Evolutionary conservation across 2,888 invertebrate genomes (phyloP).

Genomic region (Dioctria linearis): DNA sequence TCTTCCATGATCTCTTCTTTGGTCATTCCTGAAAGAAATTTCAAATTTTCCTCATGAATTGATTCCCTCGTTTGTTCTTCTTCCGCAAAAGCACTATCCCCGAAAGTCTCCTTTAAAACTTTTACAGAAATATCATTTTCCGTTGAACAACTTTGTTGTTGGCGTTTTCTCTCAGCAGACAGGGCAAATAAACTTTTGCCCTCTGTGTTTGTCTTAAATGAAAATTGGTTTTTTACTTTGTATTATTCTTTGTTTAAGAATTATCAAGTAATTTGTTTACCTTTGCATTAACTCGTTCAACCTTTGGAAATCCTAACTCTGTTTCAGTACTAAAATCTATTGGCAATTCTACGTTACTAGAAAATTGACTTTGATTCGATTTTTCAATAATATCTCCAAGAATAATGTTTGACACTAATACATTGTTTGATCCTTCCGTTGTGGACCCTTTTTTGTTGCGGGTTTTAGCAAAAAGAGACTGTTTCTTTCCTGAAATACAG

Average conservation of each 20-base stretch:
- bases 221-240: not conserved
- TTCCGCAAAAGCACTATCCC: conserved; percentile 65
- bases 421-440: conserved; percentile 56
- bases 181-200: conserved; percentile 73
- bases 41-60: conserved; percentile 84
- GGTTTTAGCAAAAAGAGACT: conserved; percentile 67
- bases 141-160: not conserved
- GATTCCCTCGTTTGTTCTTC: conserved; percentile 72
- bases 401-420: conserved; percentile 61
- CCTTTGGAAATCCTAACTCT: conserved; percentile 65
- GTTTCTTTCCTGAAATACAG: conserved; percentile 62
- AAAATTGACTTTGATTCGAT: not conserved
- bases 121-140: conserved; percentile 51
- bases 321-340: not conserved
- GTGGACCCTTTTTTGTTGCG: conserved; percentile 16
- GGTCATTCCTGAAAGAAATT: conserved; percentile 78
- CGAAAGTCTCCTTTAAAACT: conserved; percentile 57
- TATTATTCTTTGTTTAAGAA: not conserved
- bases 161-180: conserved; percentile 69
- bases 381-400: conserved; percentile 76
- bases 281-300: conserved; percentile 43
- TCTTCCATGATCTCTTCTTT: conserved; percentile 83
- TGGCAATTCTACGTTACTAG: too few species aligned
- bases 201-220: conserved; percentile 59
- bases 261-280: conserved; percentile 1